These are phyloP conservation scores for Cyanoramphus novaezelandiae DNA, from an alignment of 2,113 vertebrate species.

Conservation along the genomic window DNA sequence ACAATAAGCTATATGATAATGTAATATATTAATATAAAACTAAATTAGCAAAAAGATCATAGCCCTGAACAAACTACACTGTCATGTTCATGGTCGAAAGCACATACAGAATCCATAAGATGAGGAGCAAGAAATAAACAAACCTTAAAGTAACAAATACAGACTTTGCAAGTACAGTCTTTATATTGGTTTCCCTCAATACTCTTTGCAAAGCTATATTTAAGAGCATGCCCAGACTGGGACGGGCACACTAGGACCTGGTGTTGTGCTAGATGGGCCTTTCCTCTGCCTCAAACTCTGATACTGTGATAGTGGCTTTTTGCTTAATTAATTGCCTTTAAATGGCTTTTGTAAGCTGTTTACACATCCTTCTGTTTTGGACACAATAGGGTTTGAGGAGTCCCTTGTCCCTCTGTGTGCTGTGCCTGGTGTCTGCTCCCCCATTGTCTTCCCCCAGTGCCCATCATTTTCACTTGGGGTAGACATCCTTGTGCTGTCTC, in stretches of 20 bases:
- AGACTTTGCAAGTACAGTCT: background rate
- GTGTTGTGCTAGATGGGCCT: background rate
- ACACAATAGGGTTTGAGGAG: background rate
- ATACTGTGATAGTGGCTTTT: background rate
- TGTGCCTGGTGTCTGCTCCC: accelerated
- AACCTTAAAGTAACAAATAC: background rate
- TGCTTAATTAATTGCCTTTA: background rate
- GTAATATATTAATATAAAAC: background rate
- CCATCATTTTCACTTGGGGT: accelerated
- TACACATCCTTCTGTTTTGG: background rate
- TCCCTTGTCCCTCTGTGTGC: background rate
- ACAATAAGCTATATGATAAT: background rate
- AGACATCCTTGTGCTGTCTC: accelerated
- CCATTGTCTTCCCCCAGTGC: background rate
- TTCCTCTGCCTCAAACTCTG: background rate
- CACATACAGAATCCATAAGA: background rate
- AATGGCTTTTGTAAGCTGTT: background rate
- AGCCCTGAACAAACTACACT: background rate
- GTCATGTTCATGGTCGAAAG: background rate
- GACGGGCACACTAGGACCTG: background rate
- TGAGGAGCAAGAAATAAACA: background rate
- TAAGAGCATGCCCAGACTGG: background rate
- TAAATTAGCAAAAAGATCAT: background rate
- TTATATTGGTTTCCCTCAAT: background rate
- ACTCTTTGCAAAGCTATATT: background rate